These are phyloP conservation scores for Tiliacea aurago DNA, from an alignment of 2,888 invertebrate genomes.

Conservation along the genomic window DNA sequence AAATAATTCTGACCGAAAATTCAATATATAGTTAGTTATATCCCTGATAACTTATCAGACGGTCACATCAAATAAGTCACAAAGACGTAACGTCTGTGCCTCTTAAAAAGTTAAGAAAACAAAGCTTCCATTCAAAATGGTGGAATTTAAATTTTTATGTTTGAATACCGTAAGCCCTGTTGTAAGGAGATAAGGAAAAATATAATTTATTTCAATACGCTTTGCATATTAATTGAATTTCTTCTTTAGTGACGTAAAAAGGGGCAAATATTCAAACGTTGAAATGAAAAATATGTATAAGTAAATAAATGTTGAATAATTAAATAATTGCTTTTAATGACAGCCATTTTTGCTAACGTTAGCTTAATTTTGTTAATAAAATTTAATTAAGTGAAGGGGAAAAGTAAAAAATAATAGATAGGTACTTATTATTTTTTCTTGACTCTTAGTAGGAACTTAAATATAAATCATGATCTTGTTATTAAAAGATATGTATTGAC, in stretches of 20 bases:
- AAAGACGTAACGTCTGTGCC: not conserved
- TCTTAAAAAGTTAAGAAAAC: slow-evolving; percentile 47
- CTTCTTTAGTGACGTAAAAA: slow-evolving; percentile 61
- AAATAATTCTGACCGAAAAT: not conserved
- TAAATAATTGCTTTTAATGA: slow-evolving; percentile 13
- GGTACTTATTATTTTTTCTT: not conserved
- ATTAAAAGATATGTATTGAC: too few species aligned
- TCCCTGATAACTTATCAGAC: slow-evolving; percentile 15
- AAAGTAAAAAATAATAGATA: not conserved
- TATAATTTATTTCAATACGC: slow-evolving; percentile 76
- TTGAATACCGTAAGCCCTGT: slow-evolving; percentile 66
- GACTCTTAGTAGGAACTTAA: too few species aligned
- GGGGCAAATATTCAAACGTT: slow-evolving; percentile 60
- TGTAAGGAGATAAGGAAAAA: slow-evolving; percentile 73
- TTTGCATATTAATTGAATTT: slow-evolving; percentile 81
- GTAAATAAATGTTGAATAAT: slow-evolving; percentile 50
- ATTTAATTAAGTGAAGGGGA: slow-evolving; percentile 13
- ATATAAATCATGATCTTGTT: too few species aligned
- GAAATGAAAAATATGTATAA: slow-evolving; percentile 42
- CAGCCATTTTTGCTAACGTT: not conserved
- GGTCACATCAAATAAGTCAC: slow-evolving; percentile 23
- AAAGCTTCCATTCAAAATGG: slow-evolving; percentile 53
- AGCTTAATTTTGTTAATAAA: not conserved
- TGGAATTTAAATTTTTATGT: slow-evolving; percentile 62
- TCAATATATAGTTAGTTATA: too few species aligned